Evolutionary conservation across 1,140 invertebrate genomes (phyloP).

Genomic region (Drosophila pachea): DNA sequence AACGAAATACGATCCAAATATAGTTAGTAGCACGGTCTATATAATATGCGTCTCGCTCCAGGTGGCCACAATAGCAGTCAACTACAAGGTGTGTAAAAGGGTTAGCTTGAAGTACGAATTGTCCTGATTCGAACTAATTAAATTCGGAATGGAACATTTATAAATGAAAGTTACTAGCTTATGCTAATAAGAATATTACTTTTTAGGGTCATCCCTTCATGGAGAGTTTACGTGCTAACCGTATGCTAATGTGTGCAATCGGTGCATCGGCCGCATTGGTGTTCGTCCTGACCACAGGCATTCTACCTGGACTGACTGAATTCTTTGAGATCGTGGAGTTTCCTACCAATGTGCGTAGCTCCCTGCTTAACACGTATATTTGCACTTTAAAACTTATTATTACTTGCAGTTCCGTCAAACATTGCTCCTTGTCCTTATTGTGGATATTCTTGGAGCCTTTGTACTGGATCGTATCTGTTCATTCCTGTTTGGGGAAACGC

Average conservation of each 20-base stretch:
- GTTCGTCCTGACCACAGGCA: constrained; percentile 86
- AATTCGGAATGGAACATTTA: neutral
- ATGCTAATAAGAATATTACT: constrained; percentile 17
- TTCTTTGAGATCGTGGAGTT: constrained; percentile 95
- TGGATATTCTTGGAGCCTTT: constrained; percentile 91
- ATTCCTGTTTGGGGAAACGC: constrained; percentile 88
- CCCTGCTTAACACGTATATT: neutral
- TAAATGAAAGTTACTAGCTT: constrained; percentile 22
- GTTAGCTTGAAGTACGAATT: neutral
- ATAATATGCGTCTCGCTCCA: constrained; percentile 98
- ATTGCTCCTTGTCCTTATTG: constrained; percentile 87
- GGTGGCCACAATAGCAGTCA: constrained; percentile 98
- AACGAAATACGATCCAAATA: constrained; percentile 93
- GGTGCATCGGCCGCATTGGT: constrained; percentile 86
- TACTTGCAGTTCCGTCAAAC: constrained; percentile 90
- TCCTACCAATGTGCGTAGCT: constrained; percentile 86
- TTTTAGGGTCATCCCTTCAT: constrained; percentile 97
- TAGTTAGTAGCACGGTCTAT: constrained; percentile 98
- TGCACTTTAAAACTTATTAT: constrained; percentile 37
- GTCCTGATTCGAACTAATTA: neutral
- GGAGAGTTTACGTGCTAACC: constrained; percentile 96
- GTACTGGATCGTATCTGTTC: constrained; percentile 90
- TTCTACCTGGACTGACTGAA: constrained; percentile 87
- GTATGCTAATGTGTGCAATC: constrained; percentile 94
- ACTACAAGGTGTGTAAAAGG: constrained; percentile 91